Percentiles rank a stretch among this genome's conserved stretches.
Conservation (phyloP, 2,113 vertebrate species). For the Raja brachyura region DNA sequence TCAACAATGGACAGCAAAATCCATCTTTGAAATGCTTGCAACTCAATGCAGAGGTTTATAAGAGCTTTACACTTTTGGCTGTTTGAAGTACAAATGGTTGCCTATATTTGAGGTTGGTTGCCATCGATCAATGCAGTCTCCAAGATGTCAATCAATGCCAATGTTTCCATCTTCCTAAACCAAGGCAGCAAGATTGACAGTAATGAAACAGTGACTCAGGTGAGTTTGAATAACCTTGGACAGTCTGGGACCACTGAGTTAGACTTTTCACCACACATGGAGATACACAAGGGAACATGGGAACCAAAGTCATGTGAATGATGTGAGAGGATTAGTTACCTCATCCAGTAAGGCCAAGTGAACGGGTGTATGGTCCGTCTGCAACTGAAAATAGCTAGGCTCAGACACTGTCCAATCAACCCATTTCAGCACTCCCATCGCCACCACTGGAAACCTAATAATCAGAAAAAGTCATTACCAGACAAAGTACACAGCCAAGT, state of each 20-base stretch:
- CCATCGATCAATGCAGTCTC: not conserved
- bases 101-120: not conserved
- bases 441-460: constrained; percentile 87
- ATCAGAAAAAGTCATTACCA: not conserved
- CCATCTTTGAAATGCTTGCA: not conserved
- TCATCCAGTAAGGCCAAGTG: constrained; percentile 90
- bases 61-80: not conserved
- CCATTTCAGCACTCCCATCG: constrained; percentile 96
- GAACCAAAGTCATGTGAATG: not conserved
- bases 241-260: not conserved
- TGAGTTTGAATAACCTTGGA: not conserved
- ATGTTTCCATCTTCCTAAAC: not conserved
- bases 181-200: not conserved
- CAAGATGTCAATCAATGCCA: not conserved
- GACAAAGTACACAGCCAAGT: not conserved
- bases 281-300: not conserved
- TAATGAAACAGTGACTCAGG: not conserved
- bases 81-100: not conserved
- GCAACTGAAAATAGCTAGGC: constrained; percentile 92
- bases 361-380: constrained; percentile 93
- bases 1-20: not conserved
- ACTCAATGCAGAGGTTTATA: not conserved
- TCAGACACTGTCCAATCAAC: constrained; percentile 99
- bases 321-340: constrained; percentile 51
- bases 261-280: not conserved